Percentiles rank a stretch among this genome's conserved stretches.
These are phyloP conservation scores for Anas platyrhynchos DNA, from an alignment of 2,113 vertebrate genomes.

Conservation along the genomic window DNA sequence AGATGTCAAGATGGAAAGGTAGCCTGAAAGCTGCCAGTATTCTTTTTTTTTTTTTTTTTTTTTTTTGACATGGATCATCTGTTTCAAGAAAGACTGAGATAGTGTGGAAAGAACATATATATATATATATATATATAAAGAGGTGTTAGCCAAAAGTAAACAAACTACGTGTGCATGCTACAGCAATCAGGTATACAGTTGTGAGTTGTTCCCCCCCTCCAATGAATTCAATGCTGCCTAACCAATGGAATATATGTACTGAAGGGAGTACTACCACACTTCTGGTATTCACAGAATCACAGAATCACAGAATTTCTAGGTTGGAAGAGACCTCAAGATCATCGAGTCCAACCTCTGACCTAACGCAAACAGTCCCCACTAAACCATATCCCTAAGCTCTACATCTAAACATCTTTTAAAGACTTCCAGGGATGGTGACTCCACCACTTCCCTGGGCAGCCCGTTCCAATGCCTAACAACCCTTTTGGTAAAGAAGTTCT, in stretches of 20 bases:
- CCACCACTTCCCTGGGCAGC: too few relatives aligned
- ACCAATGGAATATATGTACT: neutral
- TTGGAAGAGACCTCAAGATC: too few relatives aligned
- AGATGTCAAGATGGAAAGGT: constrained; percentile 39
- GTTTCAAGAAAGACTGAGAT: constrained; percentile 44
- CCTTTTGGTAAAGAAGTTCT: too few relatives aligned
- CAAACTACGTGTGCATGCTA: constrained; percentile 41
- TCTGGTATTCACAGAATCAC: neutral
- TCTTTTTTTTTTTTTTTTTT: constrained; percentile 61
- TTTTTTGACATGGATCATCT: constrained; percentile 48
- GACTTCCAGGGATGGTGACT: too few relatives aligned
- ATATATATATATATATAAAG: neutral
- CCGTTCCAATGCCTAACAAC: too few relatives aligned
- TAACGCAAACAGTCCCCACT: too few relatives aligned
- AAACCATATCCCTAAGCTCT: too few relatives aligned
- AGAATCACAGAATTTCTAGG: too few relatives aligned
- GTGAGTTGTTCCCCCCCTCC: neutral
- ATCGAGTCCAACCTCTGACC: too few relatives aligned
- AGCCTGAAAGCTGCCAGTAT: constrained; percentile 47
- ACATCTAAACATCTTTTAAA: too few relatives aligned
- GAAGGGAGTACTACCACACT: neutral
- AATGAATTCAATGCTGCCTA: neutral
- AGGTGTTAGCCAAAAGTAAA: constrained; percentile 25
- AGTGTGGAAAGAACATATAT: neutral
- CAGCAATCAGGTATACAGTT: neutral